A percentile compares a stretch with the other conserved stretches of the same genome.
These are phyloP conservation scores for Tenodera sinensis DNA, from an alignment of 2,888 invertebrate species.

Conservation along the genomic window DNA sequence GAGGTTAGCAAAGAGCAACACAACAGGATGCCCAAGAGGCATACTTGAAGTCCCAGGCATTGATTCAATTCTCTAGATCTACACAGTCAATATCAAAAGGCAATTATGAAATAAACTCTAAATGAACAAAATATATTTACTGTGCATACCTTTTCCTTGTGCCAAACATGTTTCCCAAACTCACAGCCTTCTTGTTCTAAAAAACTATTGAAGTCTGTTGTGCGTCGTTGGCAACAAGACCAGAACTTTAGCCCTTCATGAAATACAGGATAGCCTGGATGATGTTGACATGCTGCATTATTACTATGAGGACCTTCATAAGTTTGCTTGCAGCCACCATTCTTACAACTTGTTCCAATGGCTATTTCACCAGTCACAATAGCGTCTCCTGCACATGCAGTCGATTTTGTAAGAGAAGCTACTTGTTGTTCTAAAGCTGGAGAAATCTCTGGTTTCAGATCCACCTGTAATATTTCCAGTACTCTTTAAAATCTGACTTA, in stretches of 20 bases:
- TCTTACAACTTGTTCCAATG: conserved; percentile 80
- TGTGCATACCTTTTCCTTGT: conserved; percentile 49
- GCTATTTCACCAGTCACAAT: conserved; percentile 47
- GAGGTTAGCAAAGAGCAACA: no score
- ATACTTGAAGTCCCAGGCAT: no score
- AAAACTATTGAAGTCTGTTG: conserved; percentile 90
- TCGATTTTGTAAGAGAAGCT: conserved; percentile 38
- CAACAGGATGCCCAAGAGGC: no score
- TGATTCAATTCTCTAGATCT: no score
- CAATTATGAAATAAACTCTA: no score
- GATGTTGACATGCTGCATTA: conserved; percentile 65
- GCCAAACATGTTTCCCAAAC: conserved; percentile 83
- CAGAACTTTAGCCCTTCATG: conserved; percentile 97
- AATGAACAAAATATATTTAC: no score
- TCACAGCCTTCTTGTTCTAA: conserved; percentile 88
- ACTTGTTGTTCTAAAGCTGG: conserved; percentile 64
- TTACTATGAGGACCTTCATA: conserved; percentile 66
- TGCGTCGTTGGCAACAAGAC: conserved; percentile 92
- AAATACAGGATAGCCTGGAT: conserved; percentile 88
- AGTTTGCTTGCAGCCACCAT: conserved; percentile 57
- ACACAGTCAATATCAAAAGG: no score
- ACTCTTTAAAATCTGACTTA: not conserved
- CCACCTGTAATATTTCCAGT: conserved; percentile 41
- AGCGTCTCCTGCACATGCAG: conserved; percentile 36
- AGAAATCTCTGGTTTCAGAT: conserved; percentile 58